These are phyloP conservation scores for Sciurus carolinensis DNA, from an alignment of 2,797 vertebrate species.

Conservation along the genomic window DNA sequence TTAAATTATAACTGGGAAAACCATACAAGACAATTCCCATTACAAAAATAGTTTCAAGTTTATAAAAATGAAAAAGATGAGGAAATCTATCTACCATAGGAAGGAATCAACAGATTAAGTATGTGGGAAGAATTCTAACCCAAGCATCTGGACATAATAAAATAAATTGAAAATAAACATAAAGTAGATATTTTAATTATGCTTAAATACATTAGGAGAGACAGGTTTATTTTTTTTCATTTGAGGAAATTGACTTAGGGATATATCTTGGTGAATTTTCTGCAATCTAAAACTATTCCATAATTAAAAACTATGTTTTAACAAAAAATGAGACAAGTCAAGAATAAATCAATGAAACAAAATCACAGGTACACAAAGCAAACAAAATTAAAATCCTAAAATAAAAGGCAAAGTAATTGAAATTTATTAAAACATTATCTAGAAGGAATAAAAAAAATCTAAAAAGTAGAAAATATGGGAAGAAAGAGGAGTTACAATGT, in stretches of 20 bases:
- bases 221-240: not conserved
- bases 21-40: not conserved
- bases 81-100: not conserved
- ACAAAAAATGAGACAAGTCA: not conserved
- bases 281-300: not conserved
- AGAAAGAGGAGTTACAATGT: not conserved
- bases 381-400: not conserved
- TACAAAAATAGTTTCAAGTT: slow-evolving; percentile 15
- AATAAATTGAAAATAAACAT: not conserved
- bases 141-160: slow-evolving; percentile 34
- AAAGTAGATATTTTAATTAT: slow-evolving; percentile 48
- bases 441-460: not conserved
- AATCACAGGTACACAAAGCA: not conserved
- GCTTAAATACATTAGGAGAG: slow-evolving; percentile 3
- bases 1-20: not conserved
- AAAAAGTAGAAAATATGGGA: not conserved
- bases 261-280: slow-evolving; percentile 11
- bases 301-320: not conserved
- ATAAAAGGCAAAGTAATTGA: not conserved
- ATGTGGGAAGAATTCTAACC: slow-evolving; percentile 1
- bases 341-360: not conserved
- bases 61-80: not conserved
- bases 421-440: slow-evolving; percentile 4
- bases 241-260: not conserved
- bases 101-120: not conserved